phyloP scores from a whole-genome alignment of 2,113 vertebrate species.

The Benitochromis conjunctus region DNA sequence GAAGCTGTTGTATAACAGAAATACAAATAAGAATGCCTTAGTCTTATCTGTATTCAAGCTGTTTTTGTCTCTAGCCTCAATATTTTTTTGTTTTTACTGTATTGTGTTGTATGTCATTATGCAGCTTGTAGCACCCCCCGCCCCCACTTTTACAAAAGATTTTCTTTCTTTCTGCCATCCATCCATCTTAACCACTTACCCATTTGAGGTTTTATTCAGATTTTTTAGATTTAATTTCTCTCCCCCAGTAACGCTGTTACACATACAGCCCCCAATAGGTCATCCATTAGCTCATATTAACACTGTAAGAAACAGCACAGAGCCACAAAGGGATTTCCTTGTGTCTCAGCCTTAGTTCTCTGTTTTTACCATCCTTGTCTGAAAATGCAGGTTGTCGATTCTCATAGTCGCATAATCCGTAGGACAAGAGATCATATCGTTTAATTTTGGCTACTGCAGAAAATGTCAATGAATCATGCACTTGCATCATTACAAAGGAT shows the following conservation, averaged over 20 bases:
- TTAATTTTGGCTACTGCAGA: conserved; percentile 3
- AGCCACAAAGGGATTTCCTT: not conserved
- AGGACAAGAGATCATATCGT: not conserved
- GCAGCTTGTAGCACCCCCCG: not conserved
- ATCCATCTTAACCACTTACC: not conserved
- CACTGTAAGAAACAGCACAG: not conserved
- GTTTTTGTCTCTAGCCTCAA: not conserved
- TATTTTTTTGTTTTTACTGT: not conserved
- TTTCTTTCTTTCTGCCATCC: not conserved
- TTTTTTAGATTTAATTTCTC: not conserved
- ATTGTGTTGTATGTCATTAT: not conserved
- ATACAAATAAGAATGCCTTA: not conserved
- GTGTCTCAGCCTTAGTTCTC: not conserved
- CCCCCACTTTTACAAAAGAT: not conserved
- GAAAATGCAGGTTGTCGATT: not conserved
- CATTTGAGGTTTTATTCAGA: not conserved
- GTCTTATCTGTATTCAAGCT: not conserved
- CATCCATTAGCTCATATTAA: not conserved
- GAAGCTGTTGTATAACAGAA: not conserved
- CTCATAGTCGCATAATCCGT: not conserved
- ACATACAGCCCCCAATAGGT: not conserved
- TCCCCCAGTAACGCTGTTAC: not conserved
- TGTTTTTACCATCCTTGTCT: not conserved
- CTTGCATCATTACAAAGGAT: conserved; percentile 30
- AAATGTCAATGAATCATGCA: conserved; percentile 49